A percentile compares a stretch with the other conserved stretches of the same genome.
Evolutionary conservation across 1,140 invertebrate genomes (phyloP).

Genomic region (Vollenhovia emeryi): DNA sequence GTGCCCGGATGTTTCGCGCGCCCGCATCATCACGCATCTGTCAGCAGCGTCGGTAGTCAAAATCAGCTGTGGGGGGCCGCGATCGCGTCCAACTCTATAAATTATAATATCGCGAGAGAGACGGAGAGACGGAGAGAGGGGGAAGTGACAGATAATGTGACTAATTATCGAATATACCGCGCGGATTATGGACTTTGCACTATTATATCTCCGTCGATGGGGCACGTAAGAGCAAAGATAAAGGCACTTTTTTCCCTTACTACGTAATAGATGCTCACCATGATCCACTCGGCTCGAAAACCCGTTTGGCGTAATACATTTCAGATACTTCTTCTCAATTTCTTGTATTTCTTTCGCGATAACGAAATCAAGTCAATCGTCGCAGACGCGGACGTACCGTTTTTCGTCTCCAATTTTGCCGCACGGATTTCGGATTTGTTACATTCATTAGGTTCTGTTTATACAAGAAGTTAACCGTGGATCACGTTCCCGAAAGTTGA

Average conservation of each 20-base stretch:
- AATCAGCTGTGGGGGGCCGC: not conserved
- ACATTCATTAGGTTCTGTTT: not conserved
- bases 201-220: not conserved
- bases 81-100: not conserved
- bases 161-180: not conserved
- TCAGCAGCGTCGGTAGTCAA: not conserved
- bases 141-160: not conserved
- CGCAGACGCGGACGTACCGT: not conserved
- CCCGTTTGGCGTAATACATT: not conserved
- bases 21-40: not conserved
- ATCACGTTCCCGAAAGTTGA: conserved; percentile 34
- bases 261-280: not conserved
- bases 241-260: not conserved
- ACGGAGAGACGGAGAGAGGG: too few species aligned
- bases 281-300: not conserved
- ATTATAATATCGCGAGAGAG: not conserved
- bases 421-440: not conserved
- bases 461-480: not conserved
- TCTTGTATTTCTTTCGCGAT: not conserved
- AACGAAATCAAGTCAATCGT: not conserved
- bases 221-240: not conserved
- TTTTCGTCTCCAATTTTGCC: not conserved
- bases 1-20: not conserved
- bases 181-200: not conserved
- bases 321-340: not conserved